phyloP scores from a whole-genome alignment of 2,888 invertebrate genomes.

The Leucozona laternaria region DNA sequence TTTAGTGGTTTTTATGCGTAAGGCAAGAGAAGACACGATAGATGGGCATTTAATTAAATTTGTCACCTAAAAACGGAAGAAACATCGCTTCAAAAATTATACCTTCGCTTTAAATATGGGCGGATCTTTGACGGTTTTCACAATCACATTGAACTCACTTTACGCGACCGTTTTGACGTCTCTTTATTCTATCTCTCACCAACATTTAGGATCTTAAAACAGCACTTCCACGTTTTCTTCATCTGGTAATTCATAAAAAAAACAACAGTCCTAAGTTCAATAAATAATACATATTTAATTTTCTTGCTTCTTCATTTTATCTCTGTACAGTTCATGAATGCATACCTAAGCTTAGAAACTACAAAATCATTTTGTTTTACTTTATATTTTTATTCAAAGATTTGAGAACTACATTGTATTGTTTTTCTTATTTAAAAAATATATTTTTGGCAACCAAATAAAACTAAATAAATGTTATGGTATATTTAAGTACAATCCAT shows the following conservation, averaged over 20 bases:
- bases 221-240: no score
- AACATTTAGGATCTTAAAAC: no score
- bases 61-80: no score
- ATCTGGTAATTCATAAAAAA: constrained; percentile 16
- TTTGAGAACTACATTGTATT: constrained; percentile 43
- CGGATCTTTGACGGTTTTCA: no score
- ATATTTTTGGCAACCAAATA: constrained; percentile 40
- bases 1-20: no score
- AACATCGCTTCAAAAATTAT: no score
- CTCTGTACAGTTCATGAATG: constrained; percentile 66
- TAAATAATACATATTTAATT: constrained; percentile 67
- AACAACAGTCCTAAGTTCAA: constrained; percentile 22
- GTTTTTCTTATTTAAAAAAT: constrained; percentile 12
- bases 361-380: constrained; percentile 33
- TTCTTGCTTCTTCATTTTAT: constrained; percentile 10
- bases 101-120: no score
- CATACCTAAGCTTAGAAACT: constrained; percentile 57
- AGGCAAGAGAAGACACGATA: no score
- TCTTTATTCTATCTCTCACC: no score
- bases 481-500: neutral
- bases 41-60: no score
- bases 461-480: constrained; percentile 12
- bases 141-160: no score
- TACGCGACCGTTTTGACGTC: no score
- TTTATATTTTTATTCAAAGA: constrained; percentile 41